These are phyloP conservation scores for Drosophila pseudotalamancana DNA, from an alignment of 2,888 invertebrate genomes.

Conservation along the genomic window DNA sequence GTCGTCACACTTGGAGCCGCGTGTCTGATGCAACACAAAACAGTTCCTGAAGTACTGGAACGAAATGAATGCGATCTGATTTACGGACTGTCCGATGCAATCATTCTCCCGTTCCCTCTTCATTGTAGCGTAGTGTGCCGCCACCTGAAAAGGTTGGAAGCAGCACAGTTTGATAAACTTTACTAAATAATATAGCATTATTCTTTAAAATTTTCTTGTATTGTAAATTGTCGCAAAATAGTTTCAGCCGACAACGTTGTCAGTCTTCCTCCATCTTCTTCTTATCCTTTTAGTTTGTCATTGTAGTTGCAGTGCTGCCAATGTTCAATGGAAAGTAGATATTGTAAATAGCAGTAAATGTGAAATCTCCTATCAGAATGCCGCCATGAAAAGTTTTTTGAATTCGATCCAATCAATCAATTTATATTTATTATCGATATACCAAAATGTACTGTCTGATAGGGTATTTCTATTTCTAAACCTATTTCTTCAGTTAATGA, in stretches of 20 bases:
- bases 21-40: background rate
- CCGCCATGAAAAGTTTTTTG: too few relatives aligned
- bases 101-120: background rate
- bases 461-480: too few relatives aligned
- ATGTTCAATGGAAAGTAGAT: background rate
- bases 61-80: background rate
- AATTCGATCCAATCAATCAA: too few relatives aligned
- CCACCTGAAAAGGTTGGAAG: background rate
- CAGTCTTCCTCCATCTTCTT: too few relatives aligned
- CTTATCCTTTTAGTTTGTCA: background rate
- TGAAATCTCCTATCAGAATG: too few relatives aligned
- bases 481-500: too few relatives aligned
- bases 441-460: too few relatives aligned
- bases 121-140: background rate
- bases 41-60: background rate
- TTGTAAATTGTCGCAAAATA: too few relatives aligned
- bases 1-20: background rate
- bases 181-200: slow-evolving; percentile 3
- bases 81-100: background rate
- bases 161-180: slow-evolving; percentile 4
- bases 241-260: too few relatives aligned
- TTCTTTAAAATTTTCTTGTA: too few relatives aligned
- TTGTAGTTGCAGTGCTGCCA: background rate
- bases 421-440: too few relatives aligned
- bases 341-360: too few relatives aligned